Conservation (phyloP, 2,888 invertebrate genomes). For the Punctoribates punctum region DNA sequence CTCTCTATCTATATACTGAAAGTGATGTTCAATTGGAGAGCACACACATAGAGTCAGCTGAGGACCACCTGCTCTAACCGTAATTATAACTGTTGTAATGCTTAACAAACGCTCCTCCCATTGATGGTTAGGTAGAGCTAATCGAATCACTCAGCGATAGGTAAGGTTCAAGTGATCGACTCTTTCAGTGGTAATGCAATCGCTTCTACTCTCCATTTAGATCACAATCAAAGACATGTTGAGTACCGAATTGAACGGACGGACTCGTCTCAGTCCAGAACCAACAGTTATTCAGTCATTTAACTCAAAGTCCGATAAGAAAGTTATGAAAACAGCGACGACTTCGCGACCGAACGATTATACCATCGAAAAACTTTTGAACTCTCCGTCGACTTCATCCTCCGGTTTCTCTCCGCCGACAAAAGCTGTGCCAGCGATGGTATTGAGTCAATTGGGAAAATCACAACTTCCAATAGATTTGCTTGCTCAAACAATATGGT, state of each 20-base stretch:
- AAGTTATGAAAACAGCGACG: background rate
- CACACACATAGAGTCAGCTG: background rate
- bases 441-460: background rate
- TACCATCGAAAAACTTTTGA: slow-evolving; percentile 5
- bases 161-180: background rate
- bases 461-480: background rate
- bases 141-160: slow-evolving; percentile 7
- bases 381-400: slow-evolving; percentile 13
- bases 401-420: background rate
- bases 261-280: background rate
- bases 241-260: background rate
- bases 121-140: slow-evolving; percentile 2
- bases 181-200: slow-evolving; percentile 1
- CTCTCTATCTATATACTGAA: background rate
- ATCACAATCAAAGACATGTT: slow-evolving; percentile 17
- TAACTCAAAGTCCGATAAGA: background rate
- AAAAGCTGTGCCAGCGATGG: background rate
- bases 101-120: slow-evolving; percentile 22
- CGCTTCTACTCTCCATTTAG: background rate
- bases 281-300: background rate
- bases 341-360: slow-evolving; percentile 11
- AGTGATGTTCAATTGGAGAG: background rate
- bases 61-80: slow-evolving; percentile 18
- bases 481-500: background rate
- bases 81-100: slow-evolving; percentile 27